A percentile compares a stretch with the other conserved stretches of the same genome.
phyloP scores from a whole-genome alignment of 35 echinoderm and acorn worm species.

The Apostichopus japonicus region DNA sequence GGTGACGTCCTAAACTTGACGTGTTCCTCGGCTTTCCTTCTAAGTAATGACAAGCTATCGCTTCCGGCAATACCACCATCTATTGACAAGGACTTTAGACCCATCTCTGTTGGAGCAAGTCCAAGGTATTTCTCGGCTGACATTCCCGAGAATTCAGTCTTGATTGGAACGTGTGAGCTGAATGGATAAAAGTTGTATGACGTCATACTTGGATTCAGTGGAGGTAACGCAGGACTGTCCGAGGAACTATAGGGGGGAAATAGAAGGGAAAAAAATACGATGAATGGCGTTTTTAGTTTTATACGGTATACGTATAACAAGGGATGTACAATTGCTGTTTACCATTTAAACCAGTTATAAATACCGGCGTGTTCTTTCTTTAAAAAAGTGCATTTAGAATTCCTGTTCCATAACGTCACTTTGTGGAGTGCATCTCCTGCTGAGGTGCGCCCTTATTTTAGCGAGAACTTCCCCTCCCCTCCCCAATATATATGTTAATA shows the following conservation, averaged over 20 bases:
- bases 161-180: conserved; percentile 30
- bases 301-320: not conserved
- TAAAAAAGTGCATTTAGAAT: too few species aligned
- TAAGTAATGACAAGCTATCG: conserved; percentile 34
- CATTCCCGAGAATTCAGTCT: conserved; percentile 39
- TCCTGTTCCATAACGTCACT: too few species aligned
- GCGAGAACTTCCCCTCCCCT: too few species aligned
- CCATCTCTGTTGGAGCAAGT: conserved; percentile 40
- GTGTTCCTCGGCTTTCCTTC: conserved; percentile 58
- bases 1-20: conserved; percentile 45
- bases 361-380: too few species aligned
- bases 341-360: too few species aligned
- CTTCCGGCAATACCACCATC: conserved; percentile 15
- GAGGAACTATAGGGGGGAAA: not conserved
- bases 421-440: too few species aligned
- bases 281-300: too few species aligned
- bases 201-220: conserved; percentile 29
- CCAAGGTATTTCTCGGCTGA: conserved; percentile 38
- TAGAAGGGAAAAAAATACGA: not conserved
- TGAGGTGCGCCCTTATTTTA: too few species aligned
- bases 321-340: not conserved
- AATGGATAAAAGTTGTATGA: conserved; percentile 63
- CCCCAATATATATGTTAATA: too few species aligned
- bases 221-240: conserved; percentile 18
- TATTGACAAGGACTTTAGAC: conserved; percentile 28